These are phyloP conservation scores for Aplidium turbinatum DNA, from an alignment of 23 tunicate genomes.

Conservation along the genomic window DNA sequence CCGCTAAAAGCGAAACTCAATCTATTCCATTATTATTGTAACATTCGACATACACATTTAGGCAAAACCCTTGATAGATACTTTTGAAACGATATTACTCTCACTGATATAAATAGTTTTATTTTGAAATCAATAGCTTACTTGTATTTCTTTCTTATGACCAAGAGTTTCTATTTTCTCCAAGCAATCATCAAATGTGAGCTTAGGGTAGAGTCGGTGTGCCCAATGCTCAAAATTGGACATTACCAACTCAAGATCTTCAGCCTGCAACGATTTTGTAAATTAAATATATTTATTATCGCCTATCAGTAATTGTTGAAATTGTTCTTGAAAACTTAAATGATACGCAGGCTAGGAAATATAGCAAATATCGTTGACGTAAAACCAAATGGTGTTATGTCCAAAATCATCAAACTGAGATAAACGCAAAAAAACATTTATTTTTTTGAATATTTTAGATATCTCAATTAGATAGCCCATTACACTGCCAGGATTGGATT, in stretches of 20 bases:
- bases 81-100: background rate
- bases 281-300: too few species aligned
- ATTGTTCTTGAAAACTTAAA: too few species aligned
- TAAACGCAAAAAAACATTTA: too few species aligned
- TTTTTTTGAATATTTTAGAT: too few species aligned
- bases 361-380: too few species aligned
- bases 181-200: constrained; percentile 82
- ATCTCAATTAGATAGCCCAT: too few species aligned
- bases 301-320: too few species aligned
- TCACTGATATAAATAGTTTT: background rate
- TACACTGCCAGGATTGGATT: too few species aligned
- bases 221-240: constrained; percentile 91
- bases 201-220: constrained; percentile 78
- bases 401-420: too few species aligned
- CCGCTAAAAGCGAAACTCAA: too few species aligned
- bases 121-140: background rate
- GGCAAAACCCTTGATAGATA: background rate
- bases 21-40: background rate
- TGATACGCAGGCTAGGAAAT: too few species aligned
- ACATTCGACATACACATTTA: background rate
- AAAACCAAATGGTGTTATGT: too few species aligned
- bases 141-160: constrained; percentile 75
- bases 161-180: constrained; percentile 89
- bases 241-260: constrained; percentile 68
- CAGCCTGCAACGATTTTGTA: constrained; percentile 24